phyloP scores from a whole-genome alignment of 2,797 vertebrate species.

The Enteromius radiatus region DNA sequence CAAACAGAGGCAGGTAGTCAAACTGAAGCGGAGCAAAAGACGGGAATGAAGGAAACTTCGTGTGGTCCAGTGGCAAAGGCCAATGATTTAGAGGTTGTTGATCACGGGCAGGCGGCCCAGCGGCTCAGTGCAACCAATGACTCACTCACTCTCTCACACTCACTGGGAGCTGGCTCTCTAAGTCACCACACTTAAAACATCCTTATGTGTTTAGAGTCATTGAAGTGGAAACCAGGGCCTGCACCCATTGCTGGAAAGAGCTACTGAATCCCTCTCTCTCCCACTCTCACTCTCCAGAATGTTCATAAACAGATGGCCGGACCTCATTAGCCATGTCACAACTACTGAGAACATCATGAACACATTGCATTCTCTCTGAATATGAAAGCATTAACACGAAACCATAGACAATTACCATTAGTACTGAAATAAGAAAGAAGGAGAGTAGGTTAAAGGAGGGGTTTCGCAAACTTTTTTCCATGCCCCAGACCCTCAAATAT shows the following conservation, averaged over 20 bases:
- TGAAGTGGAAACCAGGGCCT: constrained; percentile 77
- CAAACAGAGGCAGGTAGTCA: constrained; percentile 27
- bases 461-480: not conserved
- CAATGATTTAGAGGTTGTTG: constrained; percentile 83
- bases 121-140: constrained; percentile 73
- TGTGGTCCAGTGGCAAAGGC: constrained; percentile 78
- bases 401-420: constrained; percentile 72
- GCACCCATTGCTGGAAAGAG: constrained; percentile 74
- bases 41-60: constrained; percentile 71
- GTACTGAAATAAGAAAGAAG: constrained; percentile 64
- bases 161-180: constrained; percentile 72
- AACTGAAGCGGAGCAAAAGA: constrained; percentile 58
- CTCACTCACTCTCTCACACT: constrained; percentile 65
- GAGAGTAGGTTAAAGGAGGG: not conserved
- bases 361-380: constrained; percentile 74
- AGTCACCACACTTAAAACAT: constrained; percentile 81
- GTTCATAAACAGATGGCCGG: constrained; percentile 79
- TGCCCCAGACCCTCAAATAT: constrained; percentile 3
- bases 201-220: constrained; percentile 79
- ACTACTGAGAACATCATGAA: constrained; percentile 79
- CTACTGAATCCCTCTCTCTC: constrained; percentile 73
- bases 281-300: constrained; percentile 65
- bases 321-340: constrained; percentile 81
- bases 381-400: constrained; percentile 67
- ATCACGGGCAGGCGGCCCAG: constrained; percentile 77